These are phyloP conservation scores for Castor canadensis DNA, from an alignment of 2,113 vertebrate species.

Conservation along the genomic window DNA sequence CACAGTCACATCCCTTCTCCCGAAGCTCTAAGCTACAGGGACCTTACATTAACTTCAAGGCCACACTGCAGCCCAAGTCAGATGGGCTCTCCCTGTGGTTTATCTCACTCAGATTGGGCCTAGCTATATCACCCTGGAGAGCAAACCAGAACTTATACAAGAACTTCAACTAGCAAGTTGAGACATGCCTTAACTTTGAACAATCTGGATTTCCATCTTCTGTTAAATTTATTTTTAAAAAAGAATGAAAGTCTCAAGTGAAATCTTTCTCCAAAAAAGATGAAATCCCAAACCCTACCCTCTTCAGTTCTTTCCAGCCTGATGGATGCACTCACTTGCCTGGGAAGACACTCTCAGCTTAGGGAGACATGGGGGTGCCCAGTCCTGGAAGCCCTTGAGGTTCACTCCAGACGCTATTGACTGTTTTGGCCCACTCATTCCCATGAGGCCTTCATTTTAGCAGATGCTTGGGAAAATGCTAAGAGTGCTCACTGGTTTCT, in stretches of 20 bases:
- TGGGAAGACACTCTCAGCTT: not conserved
- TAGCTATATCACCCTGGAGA: not conserved
- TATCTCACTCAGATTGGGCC: not conserved
- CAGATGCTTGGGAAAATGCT: not conserved
- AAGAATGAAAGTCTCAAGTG: not conserved
- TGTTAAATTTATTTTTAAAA: not conserved
- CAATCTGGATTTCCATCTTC: not conserved
- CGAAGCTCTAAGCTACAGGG: not conserved
- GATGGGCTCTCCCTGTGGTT: not conserved
- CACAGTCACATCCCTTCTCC: too few relatives aligned
- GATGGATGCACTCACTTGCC: not conserved
- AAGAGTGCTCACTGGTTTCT: not conserved
- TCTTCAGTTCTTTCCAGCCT: not conserved
- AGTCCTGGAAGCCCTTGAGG: not conserved
- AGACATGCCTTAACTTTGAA: not conserved
- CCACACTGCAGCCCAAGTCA: not conserved
- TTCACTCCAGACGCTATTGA: not conserved
- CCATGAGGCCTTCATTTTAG: not conserved
- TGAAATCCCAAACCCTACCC: not conserved
- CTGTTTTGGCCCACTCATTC: not conserved
- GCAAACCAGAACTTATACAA: not conserved
- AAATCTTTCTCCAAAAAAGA: constrained; percentile 6
- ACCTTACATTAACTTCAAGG: not conserved
- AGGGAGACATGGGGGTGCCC: too few relatives aligned
- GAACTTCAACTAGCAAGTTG: not conserved